Evolutionary conservation across 2,113 vertebrate species (phyloP).

Genomic region (Equus przewalskii): DNA sequence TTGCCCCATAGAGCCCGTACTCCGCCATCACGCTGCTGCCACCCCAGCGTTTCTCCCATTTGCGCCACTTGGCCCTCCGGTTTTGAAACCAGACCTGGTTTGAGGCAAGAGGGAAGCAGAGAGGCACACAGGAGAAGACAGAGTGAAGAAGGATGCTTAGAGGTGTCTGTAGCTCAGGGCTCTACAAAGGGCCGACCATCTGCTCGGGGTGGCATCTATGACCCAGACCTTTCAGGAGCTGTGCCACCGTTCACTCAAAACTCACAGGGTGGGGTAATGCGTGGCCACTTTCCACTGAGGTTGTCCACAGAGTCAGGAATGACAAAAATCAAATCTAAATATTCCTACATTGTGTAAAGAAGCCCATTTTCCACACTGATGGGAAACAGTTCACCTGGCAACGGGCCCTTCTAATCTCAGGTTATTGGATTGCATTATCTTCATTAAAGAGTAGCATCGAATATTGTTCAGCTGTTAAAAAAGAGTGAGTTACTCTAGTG

Average conservation of each 20-base stretch:
- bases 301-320: background rate
- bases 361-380: background rate
- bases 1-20: conserved; percentile 97
- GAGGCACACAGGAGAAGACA: background rate
- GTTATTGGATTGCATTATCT: background rate
- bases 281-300: background rate
- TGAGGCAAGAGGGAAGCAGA: conserved; percentile 30
- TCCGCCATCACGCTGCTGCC: conserved; percentile 98
- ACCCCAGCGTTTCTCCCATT: conserved; percentile 98
- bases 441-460: background rate
- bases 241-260: background rate
- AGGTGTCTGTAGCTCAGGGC: background rate
- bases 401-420: background rate
- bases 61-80: conserved; percentile 97
- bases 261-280: background rate
- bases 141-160: background rate
- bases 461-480: background rate
- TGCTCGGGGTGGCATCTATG: background rate
- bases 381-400: background rate
- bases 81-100: conserved; percentile 98
- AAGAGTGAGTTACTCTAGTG: background rate
- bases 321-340: background rate
- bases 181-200: background rate
- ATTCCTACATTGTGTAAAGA: background rate
- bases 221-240: background rate